Conservation (phyloP, 2,113 vertebrate species). For the Larimichthys crocea region DNA sequence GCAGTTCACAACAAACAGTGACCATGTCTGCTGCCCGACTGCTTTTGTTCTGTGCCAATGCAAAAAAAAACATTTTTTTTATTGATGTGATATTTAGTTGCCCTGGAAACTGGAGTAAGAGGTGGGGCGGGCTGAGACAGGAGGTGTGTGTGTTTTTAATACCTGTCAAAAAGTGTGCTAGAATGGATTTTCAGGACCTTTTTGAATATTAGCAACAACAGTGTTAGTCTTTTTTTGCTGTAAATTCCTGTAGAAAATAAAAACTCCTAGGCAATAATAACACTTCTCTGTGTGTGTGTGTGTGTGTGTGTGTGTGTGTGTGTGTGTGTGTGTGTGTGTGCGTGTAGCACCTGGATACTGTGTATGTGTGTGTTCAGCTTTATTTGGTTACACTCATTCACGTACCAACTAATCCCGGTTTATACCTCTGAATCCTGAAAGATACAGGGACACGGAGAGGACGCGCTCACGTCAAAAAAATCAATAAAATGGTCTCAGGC, state of each 20-base stretch:
- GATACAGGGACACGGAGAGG: neutral
- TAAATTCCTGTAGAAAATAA: slow-evolving; percentile 62
- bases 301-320: slow-evolving; percentile 3
- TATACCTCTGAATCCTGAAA: neutral
- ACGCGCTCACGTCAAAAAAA: neutral
- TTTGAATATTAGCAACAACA: slow-evolving; percentile 64
- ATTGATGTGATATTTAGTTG: slow-evolving; percentile 26
- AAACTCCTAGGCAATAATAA: slow-evolving; percentile 60
- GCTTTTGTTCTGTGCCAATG: slow-evolving; percentile 53
- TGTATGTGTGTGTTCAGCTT: slow-evolving; percentile 5
- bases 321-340: slow-evolving; percentile 23
- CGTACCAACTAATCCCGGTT: neutral
- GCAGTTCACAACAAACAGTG: slow-evolving; percentile 10
- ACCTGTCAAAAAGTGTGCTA: slow-evolving; percentile 65
- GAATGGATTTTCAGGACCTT: slow-evolving; percentile 57
- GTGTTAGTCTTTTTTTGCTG: slow-evolving; percentile 65
- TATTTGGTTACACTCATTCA: neutral
- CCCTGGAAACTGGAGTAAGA: slow-evolving; percentile 15
- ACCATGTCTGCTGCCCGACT: slow-evolving; percentile 22
- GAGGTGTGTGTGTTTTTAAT: slow-evolving; percentile 63
- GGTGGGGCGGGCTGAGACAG: neutral
- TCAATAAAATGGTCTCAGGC: too few relatives aligned
- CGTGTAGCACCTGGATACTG: slow-evolving; percentile 11
- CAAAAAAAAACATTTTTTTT: slow-evolving; percentile 15
- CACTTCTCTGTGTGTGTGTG: slow-evolving; percentile 1